Conservation (phyloP, 2,113 vertebrate species). For the Astatoreochromis straeleni region DNA sequence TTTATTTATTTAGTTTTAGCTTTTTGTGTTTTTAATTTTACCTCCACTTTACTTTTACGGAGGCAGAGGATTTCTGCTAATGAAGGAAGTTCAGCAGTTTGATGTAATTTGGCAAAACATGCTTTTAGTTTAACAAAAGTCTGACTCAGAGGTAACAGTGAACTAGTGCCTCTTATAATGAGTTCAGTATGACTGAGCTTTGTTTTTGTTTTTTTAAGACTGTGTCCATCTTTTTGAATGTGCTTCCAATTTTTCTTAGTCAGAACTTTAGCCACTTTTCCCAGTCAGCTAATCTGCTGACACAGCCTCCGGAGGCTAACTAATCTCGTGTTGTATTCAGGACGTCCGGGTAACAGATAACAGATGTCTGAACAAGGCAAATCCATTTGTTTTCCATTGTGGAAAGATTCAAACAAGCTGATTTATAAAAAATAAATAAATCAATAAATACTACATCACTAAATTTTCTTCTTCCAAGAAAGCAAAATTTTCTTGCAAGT, state of each 20-base stretch:
- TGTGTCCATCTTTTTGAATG: accelerated
- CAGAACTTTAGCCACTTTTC: background rate
- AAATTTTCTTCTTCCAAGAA: background rate
- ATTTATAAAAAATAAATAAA: accelerated
- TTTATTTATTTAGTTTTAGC: background rate
- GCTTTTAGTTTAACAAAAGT: background rate
- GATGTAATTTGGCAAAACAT: accelerated
- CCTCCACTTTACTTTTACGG: accelerated
- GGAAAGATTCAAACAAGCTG: background rate
- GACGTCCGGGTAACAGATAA: background rate
- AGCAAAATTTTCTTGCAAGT: background rate
- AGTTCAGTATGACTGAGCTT: background rate
- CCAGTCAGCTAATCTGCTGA: background rate
- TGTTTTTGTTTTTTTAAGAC: background rate
- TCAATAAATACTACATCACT: background rate
- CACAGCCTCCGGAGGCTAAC: background rate
- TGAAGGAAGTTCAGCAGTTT: background rate
- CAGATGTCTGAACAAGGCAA: background rate
- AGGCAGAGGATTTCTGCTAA: background rate
- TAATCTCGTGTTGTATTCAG: accelerated
- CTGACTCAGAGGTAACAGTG: background rate
- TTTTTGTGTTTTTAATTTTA: background rate
- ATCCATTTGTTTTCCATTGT: background rate
- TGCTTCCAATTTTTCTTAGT: background rate
- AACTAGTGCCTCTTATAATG: background rate